A percentile compares a stretch with the other conserved stretches of the same genome.
phyloP scores from a whole-genome alignment of 1,140 invertebrate species.

The Anoplophora glabripennis region DNA sequence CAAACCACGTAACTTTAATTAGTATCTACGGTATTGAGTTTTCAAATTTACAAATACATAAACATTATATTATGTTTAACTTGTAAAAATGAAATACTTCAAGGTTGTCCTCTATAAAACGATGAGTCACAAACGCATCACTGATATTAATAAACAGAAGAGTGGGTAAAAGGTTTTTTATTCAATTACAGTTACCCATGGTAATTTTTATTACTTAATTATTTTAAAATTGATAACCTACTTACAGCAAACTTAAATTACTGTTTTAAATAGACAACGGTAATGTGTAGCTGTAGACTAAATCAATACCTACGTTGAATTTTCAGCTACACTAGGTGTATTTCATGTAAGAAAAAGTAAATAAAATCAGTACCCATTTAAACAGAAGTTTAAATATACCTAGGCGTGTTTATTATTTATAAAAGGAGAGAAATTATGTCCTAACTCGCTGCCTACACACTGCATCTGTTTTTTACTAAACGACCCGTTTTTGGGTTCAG shows the following conservation, averaged over 20 bases:
- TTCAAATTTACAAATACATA: background rate
- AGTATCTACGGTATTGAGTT: background rate
- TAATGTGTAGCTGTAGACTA: background rate
- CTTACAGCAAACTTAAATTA: background rate
- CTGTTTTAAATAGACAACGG: background rate
- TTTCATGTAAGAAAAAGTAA: background rate
- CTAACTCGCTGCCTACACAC: too few species aligned
- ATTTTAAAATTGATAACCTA: slow-evolving; percentile 1
- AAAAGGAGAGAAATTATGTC: too few species aligned
- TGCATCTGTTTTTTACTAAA: too few species aligned
- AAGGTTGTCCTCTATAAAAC: slow-evolving; percentile 20
- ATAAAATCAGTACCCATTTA: too few species aligned
- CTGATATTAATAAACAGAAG: slow-evolving; percentile 21
- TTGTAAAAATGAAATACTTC: slow-evolving; percentile 12
- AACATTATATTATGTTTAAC: slow-evolving; percentile 10
- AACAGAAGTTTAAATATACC: too few species aligned
- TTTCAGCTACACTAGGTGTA: slow-evolving; percentile 5
- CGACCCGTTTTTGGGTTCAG: too few species aligned
- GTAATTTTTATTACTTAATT: slow-evolving; percentile 9
- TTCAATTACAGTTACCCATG: slow-evolving; percentile 10
- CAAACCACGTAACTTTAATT: slow-evolving; percentile 1
- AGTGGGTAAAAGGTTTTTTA: slow-evolving; percentile 5
- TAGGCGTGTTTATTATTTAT: too few species aligned
- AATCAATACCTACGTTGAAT: slow-evolving; percentile 4
- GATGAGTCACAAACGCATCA: slow-evolving; percentile 23